These are phyloP conservation scores for Zaprionus lachaisei DNA, from an alignment of 1,140 invertebrate species.

Conservation along the genomic window DNA sequence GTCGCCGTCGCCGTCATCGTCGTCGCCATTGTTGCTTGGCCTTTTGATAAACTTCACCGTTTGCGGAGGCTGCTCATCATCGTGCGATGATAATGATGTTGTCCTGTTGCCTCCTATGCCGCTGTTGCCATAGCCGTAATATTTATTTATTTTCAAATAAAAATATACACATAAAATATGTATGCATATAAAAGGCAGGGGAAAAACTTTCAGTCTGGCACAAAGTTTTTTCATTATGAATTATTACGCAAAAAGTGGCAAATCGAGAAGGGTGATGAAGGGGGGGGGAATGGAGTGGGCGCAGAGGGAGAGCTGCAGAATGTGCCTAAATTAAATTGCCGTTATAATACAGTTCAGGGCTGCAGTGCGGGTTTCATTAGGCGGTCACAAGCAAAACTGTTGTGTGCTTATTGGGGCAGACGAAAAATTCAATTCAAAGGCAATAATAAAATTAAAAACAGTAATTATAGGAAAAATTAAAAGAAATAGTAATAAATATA, in stretches of 20 bases:
- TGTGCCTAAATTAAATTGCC: conserved; percentile 55
- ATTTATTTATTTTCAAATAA: conserved; percentile 80
- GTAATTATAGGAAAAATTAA: background rate
- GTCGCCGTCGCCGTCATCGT: conserved; percentile 25
- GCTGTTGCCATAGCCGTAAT: conserved; percentile 55
- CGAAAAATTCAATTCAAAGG: background rate
- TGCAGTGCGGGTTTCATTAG: conserved; percentile 61
- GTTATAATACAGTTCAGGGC: conserved; percentile 44
- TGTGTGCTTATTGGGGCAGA: conserved; percentile 42
- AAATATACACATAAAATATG: conserved; percentile 55
- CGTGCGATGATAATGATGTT: conserved; percentile 69
- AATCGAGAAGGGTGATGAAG: background rate
- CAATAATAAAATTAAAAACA: background rate
- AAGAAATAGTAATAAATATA: background rate
- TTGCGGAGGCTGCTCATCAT: conserved; percentile 37
- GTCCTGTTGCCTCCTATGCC: conserved; percentile 13
- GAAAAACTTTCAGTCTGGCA: conserved; percentile 37
- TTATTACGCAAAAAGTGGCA: conserved; percentile 65
- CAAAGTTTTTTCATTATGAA: conserved; percentile 81
- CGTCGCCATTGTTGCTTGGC: conserved; percentile 69
- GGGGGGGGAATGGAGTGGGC: background rate
- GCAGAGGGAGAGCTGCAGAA: conserved; percentile 9
- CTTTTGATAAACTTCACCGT: conserved; percentile 77
- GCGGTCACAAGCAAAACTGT: conserved; percentile 11
- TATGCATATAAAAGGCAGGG: conserved; percentile 47